These are phyloP conservation scores for Macrocentrus cingulum DNA, from an alignment of 1,140 invertebrate genomes.

Conservation along the genomic window DNA sequence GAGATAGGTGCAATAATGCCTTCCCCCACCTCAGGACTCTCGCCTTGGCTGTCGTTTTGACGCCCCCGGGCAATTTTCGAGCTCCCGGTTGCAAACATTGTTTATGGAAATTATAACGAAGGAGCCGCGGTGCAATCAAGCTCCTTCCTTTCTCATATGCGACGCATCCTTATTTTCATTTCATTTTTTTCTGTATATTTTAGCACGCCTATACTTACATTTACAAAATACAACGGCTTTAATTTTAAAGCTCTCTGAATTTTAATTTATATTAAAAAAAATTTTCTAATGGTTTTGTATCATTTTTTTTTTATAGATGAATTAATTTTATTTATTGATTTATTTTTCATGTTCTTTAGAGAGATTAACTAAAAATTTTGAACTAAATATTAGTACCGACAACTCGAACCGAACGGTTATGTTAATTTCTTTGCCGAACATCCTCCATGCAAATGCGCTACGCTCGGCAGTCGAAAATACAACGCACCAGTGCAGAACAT, in stretches of 20 bases:
- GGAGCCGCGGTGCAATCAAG: conserved; percentile 18
- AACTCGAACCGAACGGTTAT: conserved; percentile 25
- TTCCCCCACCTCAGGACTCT: conserved; percentile 16
- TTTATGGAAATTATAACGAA: conserved; percentile 43
- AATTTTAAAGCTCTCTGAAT: too few species aligned
- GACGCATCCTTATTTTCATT: too few species aligned
- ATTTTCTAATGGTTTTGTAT: too few species aligned
- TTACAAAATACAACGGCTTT: too few species aligned
- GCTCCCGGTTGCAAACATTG: conserved; percentile 33
- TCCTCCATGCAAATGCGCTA: conserved; percentile 15
- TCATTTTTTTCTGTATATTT: too few species aligned
- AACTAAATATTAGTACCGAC: neutral
- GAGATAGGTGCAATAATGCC: conserved; percentile 26
- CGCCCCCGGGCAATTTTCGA: conserved; percentile 26
- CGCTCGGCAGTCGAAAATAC: conserved; percentile 7
- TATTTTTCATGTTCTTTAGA: too few species aligned
- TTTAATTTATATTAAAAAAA: too few species aligned
- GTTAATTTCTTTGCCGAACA: conserved; percentile 26
- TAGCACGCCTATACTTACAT: too few species aligned
- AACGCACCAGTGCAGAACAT: neutral
- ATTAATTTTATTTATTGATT: too few species aligned
- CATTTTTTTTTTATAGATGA: too few species aligned
- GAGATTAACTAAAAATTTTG: too few species aligned
- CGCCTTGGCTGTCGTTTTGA: conserved; percentile 7
- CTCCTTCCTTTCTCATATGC: too few species aligned